Conservation (phyloP, 2,888 invertebrate genomes). For the Nomada lathburiana region DNA sequence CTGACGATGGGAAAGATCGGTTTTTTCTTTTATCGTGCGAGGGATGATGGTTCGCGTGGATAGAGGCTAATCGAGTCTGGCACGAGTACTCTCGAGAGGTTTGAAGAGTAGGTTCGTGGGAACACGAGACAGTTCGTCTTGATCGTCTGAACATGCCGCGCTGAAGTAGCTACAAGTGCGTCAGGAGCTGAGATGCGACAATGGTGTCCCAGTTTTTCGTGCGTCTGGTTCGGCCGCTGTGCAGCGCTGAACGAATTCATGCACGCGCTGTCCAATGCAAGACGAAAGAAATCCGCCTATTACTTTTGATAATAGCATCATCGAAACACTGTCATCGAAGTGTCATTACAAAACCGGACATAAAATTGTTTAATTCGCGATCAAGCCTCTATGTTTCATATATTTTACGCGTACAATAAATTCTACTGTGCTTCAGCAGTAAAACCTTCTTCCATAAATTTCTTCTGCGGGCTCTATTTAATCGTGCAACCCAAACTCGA, state of each 20-base stretch:
- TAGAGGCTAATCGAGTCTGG: slow-evolving; percentile 48
- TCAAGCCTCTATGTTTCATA: no score
- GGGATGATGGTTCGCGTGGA: slow-evolving; percentile 22
- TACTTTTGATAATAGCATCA: no score
- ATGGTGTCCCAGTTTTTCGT: slow-evolving; percentile 38
- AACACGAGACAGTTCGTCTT: slow-evolving; percentile 48
- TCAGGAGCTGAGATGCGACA: slow-evolving; percentile 21
- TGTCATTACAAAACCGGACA: no score
- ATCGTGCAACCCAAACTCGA: no score
- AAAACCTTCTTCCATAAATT: no score
- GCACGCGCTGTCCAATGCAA: slow-evolving; percentile 1
- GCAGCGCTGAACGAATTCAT: no score
- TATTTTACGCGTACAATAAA: no score
- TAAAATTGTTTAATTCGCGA: no score
- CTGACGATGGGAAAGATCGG: slow-evolving; percentile 10
- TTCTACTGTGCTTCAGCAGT: no score
- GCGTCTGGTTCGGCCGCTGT: background rate
- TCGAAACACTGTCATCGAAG: no score
- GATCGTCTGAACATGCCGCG: slow-evolving; percentile 35
- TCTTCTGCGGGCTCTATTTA: no score
- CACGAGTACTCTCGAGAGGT: slow-evolving; percentile 46
- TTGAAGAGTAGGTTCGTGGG: slow-evolving; percentile 48
- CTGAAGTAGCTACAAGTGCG: slow-evolving; percentile 45
- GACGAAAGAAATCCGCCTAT: no score
- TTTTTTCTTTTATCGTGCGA: background rate